phyloP scores from a whole-genome alignment of 2,797 vertebrate species.

The Neostethus bicornis region DNA sequence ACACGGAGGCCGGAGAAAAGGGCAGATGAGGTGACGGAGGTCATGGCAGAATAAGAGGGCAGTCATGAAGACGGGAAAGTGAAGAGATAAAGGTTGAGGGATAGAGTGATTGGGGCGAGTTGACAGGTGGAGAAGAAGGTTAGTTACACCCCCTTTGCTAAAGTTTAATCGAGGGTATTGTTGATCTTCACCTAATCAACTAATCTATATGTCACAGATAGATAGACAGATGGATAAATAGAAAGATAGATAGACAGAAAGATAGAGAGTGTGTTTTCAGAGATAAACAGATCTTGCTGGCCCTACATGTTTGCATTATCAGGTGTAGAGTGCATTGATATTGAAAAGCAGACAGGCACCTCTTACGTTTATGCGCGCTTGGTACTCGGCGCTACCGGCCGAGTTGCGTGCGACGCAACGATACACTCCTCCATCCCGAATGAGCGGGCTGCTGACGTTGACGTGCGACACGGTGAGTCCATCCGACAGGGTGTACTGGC shows the following conservation, averaged over 20 bases:
- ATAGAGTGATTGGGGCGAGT: slow-evolving; percentile 71
- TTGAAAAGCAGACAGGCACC: slow-evolving; percentile 99
- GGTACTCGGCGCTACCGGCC: slow-evolving; percentile 99
- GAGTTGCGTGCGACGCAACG: slow-evolving; percentile 98
- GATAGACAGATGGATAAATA: slow-evolving; percentile 24
- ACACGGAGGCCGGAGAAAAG: slow-evolving; percentile 59
- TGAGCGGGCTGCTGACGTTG: slow-evolving; percentile 94
- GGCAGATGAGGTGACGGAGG: slow-evolving; percentile 63
- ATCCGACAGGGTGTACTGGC: slow-evolving; percentile 96
- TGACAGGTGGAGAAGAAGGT: slow-evolving; percentile 68
- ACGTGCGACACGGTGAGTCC: slow-evolving; percentile 96
- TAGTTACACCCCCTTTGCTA: slow-evolving; percentile 71
- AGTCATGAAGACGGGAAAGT: slow-evolving; percentile 50
- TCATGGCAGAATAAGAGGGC: slow-evolving; percentile 59
- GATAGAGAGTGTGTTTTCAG: not conserved
- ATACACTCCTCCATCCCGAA: slow-evolving; percentile 96
- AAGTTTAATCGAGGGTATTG: slow-evolving; percentile 61
- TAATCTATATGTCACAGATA: slow-evolving; percentile 30
- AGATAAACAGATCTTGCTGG: slow-evolving; percentile 34
- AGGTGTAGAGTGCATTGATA: slow-evolving; percentile 86
- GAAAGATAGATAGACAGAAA: slow-evolving; percentile 14
- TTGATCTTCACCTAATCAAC: slow-evolving; percentile 44
- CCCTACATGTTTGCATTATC: slow-evolving; percentile 53
- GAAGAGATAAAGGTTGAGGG: slow-evolving; percentile 69
- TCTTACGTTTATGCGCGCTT: slow-evolving; percentile 99